Evolutionary conservation across 2,797 vertebrate genomes (phyloP).

Genomic region (Enteromius afrohamiltoni): DNA sequence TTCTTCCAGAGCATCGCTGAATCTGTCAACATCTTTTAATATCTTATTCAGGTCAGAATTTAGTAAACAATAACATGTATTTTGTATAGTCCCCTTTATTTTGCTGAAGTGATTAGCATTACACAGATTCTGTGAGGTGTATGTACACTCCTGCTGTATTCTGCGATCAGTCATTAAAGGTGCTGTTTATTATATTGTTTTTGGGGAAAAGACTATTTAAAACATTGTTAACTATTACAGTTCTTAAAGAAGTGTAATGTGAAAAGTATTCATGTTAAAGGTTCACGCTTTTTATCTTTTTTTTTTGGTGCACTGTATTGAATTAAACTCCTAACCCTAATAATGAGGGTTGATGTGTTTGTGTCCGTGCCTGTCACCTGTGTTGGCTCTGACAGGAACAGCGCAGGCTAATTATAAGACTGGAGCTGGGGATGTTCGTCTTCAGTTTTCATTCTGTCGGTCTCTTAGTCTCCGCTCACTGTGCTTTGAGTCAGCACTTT

Average conservation of each 20-base stretch:
- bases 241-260: background rate
- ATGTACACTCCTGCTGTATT: too few relatives aligned
- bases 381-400: background rate
- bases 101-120: too few relatives aligned
- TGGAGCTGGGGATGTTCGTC: background rate
- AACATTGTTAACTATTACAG: background rate
- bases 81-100: too few relatives aligned
- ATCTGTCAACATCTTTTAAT: too few relatives aligned
- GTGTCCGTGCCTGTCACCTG: background rate
- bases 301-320: background rate
- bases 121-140: background rate
- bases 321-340: background rate
- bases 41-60: too few relatives aligned
- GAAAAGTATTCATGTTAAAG: too few relatives aligned
- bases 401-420: background rate
- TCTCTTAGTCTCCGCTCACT: background rate
- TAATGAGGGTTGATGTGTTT: background rate
- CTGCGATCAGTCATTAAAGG: too few relatives aligned
- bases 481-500: constrained; percentile 12
- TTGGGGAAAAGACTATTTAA: background rate
- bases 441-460: background rate
- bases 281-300: background rate
- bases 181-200: background rate
- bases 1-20: too few relatives aligned
- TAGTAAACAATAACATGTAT: too few relatives aligned